Evolutionary conservation across 2,888 invertebrate species (phyloP), one percentile per base, ranked within the genome.

Genomic region (Pachymerium ferrugineum): DNA sequence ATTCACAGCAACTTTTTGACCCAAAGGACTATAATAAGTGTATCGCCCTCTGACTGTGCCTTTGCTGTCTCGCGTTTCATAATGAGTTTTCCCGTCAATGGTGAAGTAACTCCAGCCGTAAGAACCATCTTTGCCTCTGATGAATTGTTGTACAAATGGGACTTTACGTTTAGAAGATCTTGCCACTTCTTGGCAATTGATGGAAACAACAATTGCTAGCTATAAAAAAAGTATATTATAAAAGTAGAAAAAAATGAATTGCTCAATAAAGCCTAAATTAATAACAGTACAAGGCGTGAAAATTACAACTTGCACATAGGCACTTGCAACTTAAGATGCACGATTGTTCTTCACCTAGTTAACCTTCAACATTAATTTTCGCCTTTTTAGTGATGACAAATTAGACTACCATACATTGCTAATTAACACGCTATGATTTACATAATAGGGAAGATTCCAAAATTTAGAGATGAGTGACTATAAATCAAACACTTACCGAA

Each of bases 61-160:
- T 31, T 54, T 42, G 22, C 25, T 30, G 22, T 72, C 72, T 29
- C 72, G 22, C 28, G 72, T 72, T 31, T 72, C 72, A 22, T 30
- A 72, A 31, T 72, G 72, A 5, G 72, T 30, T 16, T 72, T 72
- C 3, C 72, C 72, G 16, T 72, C 72, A 14, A 54, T 14, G n/a
- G 72, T 72, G 16, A 72, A 54, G 33, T 72, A 72, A 29, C 72
- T 72, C 47, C 38, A 72, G 8, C 72, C 72, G 19, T 72, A 72
- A 22, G 47, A 22, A 19, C 72, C 72, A 29, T 54, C 47, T 16
- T 28, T 42, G 19, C 72, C 72, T 54, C 28, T 28, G n/a, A 54
- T 31, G 10, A 72, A 47, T 22, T 72, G 72, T n/a, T 72, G 72
- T 10, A 29, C 28, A 22, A 72, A 72, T 16, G 72, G 72, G 47